Percentiles rank a stretch among this genome's conserved stretches.
These are phyloP conservation scores for Pampus argenteus DNA, from an alignment of 2,797 vertebrate species.

Conservation along the genomic window DNA sequence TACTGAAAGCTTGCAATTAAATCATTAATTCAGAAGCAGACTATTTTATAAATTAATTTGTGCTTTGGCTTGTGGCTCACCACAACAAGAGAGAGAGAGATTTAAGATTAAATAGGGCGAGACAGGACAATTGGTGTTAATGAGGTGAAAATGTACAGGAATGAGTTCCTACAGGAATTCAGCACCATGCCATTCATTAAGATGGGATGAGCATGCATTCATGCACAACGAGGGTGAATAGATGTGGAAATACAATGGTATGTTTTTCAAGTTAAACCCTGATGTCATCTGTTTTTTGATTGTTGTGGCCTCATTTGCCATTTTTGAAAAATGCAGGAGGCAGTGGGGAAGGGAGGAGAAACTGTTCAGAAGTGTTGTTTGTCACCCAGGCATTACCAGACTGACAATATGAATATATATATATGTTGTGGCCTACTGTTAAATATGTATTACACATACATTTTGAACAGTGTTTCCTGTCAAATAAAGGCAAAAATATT, in stretches of 20 bases:
- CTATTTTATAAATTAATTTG: not conserved
- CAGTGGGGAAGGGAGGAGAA: not conserved
- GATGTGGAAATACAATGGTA: not conserved
- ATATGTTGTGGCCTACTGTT: not conserved
- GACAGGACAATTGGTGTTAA: not conserved
- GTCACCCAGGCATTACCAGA: not conserved
- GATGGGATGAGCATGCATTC: not conserved
- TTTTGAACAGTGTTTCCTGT: too few species aligned
- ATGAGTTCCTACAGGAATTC: not conserved
- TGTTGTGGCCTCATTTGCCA: not conserved
- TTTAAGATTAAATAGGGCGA: not conserved
- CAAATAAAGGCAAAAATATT: too few species aligned
- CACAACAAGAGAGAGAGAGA: not conserved
- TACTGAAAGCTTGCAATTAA: too few species aligned
- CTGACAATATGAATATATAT: not conserved
- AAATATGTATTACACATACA: too few species aligned
- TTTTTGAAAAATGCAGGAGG: not conserved
- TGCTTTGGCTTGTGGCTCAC: not conserved
- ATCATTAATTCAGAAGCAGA: too few species aligned
- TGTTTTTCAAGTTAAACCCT: not conserved
- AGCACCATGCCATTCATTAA: not conserved
- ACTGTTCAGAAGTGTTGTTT: not conserved
- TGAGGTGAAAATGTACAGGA: not conserved
- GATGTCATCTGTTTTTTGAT: constrained; percentile 23
- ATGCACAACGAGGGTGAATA: constrained; percentile 2